Percentiles rank a stretch among this genome's conserved stretches.
Evolutionary conservation across 2,888 invertebrate genomes (phyloP).

Genomic region (Isoperla grammatica): DNA sequence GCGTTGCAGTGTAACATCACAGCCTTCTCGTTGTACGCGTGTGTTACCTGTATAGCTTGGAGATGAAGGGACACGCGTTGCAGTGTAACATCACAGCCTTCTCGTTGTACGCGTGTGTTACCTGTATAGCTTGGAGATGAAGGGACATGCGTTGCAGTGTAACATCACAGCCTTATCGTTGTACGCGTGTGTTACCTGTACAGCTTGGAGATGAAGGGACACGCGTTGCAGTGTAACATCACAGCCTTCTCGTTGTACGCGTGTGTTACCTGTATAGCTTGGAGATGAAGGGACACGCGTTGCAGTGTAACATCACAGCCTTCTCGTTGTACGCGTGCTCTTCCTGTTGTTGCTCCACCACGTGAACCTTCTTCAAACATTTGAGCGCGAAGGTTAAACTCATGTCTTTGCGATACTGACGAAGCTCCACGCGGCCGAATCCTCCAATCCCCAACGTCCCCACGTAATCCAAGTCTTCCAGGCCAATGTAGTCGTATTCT

Average conservation of each 20-base stretch:
- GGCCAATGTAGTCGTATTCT: constrained; percentile 61
- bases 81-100: too few species aligned
- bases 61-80: too few species aligned
- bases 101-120: too few species aligned
- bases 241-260: constrained; percentile 79
- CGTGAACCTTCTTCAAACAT: constrained; percentile 82
- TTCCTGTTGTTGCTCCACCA: constrained; percentile 82
- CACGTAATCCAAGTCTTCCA: constrained; percentile 52
- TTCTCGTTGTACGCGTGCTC: constrained; percentile 87
- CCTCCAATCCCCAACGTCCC: constrained; percentile 54
- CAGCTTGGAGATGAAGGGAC: constrained; percentile 45
- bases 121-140: constrained; percentile 61
- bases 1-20: constrained; percentile 47
- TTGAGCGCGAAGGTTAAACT: constrained; percentile 71
- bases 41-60: constrained; percentile 76
- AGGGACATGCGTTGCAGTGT: constrained; percentile 34
- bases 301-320: constrained; percentile 51
- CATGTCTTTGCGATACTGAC: constrained; percentile 31
- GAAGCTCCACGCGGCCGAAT: constrained; percentile 52
- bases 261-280: constrained; percentile 59
- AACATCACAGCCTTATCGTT: constrained; percentile 52
- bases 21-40: constrained; percentile 81
- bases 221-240: constrained; percentile 43
- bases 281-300: constrained; percentile 24
- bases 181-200: too few species aligned